A percentile compares a stretch with the other conserved stretches of the same genome.
Evolutionary conservation across 2,113 vertebrate genomes (phyloP).

Genomic region (Dasypus novemcinctus): DNA sequence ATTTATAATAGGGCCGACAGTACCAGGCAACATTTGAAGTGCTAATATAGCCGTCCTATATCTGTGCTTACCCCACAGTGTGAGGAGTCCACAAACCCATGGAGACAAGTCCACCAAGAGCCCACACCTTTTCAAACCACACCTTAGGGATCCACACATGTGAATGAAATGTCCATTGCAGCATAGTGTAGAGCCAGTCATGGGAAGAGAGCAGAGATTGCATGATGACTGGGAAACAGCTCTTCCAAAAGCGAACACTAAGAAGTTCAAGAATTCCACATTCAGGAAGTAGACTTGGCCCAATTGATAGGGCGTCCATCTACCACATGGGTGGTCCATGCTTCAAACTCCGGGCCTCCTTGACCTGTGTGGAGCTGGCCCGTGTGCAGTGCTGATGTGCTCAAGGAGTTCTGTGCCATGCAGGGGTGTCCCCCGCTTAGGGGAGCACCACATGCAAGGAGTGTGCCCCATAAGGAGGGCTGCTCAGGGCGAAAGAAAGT

Average conservation of each 20-base stretch:
- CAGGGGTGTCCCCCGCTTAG: no score
- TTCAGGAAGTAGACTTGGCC: no score
- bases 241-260: background rate
- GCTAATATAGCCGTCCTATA: background rate
- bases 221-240: background rate
- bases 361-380: no score
- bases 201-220: background rate
- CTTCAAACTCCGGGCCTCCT: no score
- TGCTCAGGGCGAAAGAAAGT: no score
- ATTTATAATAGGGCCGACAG: background rate
- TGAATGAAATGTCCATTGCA: background rate
- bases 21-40: background rate
- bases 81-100: background rate
- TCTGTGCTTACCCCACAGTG: background rate
- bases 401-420: no score
- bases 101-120: background rate
- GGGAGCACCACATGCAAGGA: no score
- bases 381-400: no score
- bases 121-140: background rate
- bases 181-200: background rate
- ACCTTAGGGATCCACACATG: background rate
- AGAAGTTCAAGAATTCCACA: no score
- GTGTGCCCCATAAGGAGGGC: no score
- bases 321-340: no score
- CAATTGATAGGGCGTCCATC: no score